These are phyloP conservation scores for Conus betulinus DNA, from an alignment of 1,140 invertebrate species.

Conservation along the genomic window DNA sequence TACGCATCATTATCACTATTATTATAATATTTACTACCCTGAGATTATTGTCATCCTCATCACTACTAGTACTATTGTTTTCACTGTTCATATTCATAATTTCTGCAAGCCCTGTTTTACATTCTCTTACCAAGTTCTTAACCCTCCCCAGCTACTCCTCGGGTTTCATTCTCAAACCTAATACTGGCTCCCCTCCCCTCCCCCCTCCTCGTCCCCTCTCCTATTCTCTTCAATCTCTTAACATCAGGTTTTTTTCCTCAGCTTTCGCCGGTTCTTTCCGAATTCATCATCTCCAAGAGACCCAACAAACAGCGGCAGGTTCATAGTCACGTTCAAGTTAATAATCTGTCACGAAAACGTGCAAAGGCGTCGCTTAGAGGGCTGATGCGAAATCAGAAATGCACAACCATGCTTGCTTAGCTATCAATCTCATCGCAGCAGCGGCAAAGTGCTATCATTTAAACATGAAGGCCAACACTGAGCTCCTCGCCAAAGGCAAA, in stretches of 20 bases:
- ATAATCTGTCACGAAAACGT: constrained; percentile 37
- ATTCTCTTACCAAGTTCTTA: no score
- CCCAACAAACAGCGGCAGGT: constrained; percentile 13
- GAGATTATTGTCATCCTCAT: no score
- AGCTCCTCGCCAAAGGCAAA: not conserved
- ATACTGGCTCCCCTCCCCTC: not conserved
- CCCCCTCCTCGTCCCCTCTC: not conserved
- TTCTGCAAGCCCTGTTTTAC: no score
- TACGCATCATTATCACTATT: no score
- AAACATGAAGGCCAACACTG: not conserved
- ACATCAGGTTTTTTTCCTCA: no score
- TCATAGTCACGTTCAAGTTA: constrained; percentile 19
- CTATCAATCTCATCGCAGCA: constrained; percentile 93
- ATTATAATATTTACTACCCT: no score
- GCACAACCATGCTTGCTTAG: constrained; percentile 63
- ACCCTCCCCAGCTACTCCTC: no score
- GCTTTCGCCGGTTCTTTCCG: not conserved
- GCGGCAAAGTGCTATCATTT: constrained; percentile 86
- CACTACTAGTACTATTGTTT: no score
- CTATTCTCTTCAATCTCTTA: not conserved
- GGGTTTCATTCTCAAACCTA: not conserved
- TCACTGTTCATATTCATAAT: no score
- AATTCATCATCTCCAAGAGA: not conserved
- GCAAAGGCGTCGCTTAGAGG: constrained; percentile 16
- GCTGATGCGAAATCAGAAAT: not conserved